Evolutionary conservation across 2,113 vertebrate species (phyloP).

Genomic region (Gnathonemus longibarbis): DNA sequence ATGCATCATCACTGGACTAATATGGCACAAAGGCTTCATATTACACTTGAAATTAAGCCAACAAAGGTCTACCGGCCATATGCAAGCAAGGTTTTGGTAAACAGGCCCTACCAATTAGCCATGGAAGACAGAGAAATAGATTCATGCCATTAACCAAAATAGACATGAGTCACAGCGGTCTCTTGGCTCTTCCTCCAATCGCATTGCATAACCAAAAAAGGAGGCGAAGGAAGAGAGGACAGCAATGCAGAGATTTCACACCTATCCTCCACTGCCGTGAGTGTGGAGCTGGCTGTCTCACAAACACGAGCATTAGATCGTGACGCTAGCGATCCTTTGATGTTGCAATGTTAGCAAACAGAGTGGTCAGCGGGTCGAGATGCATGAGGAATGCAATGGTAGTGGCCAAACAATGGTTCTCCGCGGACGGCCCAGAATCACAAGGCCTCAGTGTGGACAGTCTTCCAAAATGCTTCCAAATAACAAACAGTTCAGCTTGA

Average conservation of each 20-base stretch:
- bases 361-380: background rate
- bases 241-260: background rate
- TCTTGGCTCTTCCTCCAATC: background rate
- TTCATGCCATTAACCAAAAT: background rate
- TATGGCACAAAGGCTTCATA: background rate
- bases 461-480: background rate
- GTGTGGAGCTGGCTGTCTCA: background rate
- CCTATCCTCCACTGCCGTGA: background rate
- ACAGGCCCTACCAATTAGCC: background rate
- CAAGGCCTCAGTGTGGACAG: background rate
- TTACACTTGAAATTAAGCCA: background rate
- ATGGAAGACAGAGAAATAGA: background rate
- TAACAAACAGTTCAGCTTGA: background rate
- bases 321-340: background rate
- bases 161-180: background rate
- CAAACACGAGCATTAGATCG: background rate
- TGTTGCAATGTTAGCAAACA: background rate
- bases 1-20: background rate
- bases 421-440: background rate
- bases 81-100: background rate
- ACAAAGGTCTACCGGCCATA: background rate
- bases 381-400: background rate
- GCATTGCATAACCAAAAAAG: slow-evolving; percentile 12
- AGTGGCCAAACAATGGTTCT: background rate
- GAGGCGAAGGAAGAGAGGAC: background rate